Percentiles rank a stretch among this genome's conserved stretches.
These are phyloP conservation scores for Cinara cedri DNA, from an alignment of 2,888 invertebrate species.

Conservation along the genomic window DNA sequence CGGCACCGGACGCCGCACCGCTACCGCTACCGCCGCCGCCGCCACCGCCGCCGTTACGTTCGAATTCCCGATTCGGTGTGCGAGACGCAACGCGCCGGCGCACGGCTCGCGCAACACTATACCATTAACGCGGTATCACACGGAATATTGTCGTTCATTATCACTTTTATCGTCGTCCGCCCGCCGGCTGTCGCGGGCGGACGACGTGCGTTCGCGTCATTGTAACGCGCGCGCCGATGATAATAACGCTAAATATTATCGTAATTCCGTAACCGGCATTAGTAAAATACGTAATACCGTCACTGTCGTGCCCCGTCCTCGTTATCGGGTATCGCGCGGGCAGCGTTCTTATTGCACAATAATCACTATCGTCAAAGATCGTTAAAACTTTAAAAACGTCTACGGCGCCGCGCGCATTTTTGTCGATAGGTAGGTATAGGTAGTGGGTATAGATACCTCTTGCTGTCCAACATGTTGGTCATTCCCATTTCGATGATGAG, in stretches of 20 bases:
- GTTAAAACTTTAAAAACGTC: neutral
- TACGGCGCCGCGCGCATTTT: neutral
- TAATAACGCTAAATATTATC: too few relatives aligned
- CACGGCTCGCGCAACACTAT: neutral
- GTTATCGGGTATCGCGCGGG: neutral
- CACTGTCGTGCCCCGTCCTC: neutral
- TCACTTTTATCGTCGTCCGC: too few relatives aligned
- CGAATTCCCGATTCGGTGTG: constrained; percentile 21
- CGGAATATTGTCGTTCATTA: too few relatives aligned
- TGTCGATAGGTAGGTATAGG: too few relatives aligned
- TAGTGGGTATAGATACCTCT: too few relatives aligned
- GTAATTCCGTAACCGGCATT: neutral
- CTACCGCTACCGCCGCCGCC: neutral
- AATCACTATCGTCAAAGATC: neutral
- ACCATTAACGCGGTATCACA: neutral
- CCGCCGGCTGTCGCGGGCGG: too few relatives aligned
- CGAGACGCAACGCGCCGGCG: constrained; percentile 29
- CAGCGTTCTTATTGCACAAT: too few relatives aligned
- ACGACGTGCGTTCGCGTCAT: too few relatives aligned
- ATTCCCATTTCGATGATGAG: constrained; percentile 56
- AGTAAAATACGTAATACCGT: neutral
- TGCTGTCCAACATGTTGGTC: constrained; percentile 55
- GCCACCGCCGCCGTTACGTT: constrained; percentile 44
- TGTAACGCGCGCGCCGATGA: neutral
- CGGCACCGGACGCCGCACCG: neutral